These are phyloP conservation scores for Drosophila nikananu DNA, from an alignment of 1,140 invertebrate species.

Conservation along the genomic window DNA sequence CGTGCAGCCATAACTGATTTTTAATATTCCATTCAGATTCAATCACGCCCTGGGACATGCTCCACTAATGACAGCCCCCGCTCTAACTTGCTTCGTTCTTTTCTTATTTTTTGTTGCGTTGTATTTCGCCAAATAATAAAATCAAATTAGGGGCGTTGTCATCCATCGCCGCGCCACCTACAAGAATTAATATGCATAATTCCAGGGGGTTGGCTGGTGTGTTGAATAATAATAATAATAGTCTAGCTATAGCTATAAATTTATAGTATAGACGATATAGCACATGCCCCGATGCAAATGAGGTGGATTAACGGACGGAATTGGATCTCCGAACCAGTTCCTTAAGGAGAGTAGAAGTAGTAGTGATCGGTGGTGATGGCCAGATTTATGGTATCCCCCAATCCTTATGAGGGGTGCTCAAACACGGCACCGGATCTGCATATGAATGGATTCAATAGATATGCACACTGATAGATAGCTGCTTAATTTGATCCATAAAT, in stretches of 20 bases:
- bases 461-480: constrained; percentile 42
- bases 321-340: constrained; percentile 29
- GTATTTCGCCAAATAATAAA: constrained; percentile 12
- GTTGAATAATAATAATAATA: constrained; percentile 24
- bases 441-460: constrained; percentile 42
- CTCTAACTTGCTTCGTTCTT: neutral
- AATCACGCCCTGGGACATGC: constrained; percentile 45
- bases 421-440: constrained; percentile 24
- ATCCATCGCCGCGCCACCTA: constrained; percentile 41
- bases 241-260: constrained; percentile 3
- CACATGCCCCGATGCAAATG: constrained; percentile 44
- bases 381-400: constrained; percentile 33
- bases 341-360: neutral
- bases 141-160: constrained; percentile 37
- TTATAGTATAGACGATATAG: constrained; percentile 10
- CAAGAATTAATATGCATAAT: constrained; percentile 35
- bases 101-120: neutral
- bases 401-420: constrained; percentile 22
- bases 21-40: constrained; percentile 53
- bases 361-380: constrained; percentile 4
- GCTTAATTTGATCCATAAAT: constrained; percentile 41
- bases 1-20: constrained; percentile 49
- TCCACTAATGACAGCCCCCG: constrained; percentile 39
- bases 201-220: constrained; percentile 9
- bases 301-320: constrained; percentile 35